Conservation (phyloP, 2,113 vertebrate species). For the Burhinus bistriatus region DNA sequence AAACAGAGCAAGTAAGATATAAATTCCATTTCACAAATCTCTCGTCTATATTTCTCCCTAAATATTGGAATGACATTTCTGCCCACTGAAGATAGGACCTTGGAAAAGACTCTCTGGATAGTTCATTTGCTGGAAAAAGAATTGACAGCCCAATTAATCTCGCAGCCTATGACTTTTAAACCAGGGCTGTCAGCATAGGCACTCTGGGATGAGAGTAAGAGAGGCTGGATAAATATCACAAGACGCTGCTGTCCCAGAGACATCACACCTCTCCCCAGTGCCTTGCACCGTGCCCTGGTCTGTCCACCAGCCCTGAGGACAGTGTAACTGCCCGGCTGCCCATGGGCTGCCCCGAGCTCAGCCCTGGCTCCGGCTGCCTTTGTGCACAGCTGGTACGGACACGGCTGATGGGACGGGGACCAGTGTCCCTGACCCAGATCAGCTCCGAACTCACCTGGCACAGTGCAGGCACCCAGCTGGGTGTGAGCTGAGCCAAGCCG, state of each 20-base stretch:
- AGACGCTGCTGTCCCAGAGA: neutral
- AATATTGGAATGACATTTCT: neutral
- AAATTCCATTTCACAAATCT: neutral
- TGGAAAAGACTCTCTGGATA: neutral
- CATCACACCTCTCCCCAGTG: neutral
- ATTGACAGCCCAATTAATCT: conserved; percentile 24
- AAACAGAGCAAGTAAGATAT: neutral
- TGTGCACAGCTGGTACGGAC: too few relatives aligned
- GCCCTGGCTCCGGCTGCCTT: too few relatives aligned
- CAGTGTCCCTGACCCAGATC: too few relatives aligned
- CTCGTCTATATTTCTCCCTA: neutral
- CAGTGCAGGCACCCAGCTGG: too few relatives aligned
- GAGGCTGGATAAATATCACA: neutral
- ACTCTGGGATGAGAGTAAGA: neutral
- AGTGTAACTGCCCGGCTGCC: neutral
- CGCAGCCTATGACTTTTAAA: neutral
- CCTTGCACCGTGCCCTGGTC: neutral
- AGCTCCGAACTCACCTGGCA: too few relatives aligned
- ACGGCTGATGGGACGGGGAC: too few relatives aligned
- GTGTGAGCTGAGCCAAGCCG: too few relatives aligned
- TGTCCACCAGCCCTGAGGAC: neutral
- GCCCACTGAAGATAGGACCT: neutral
- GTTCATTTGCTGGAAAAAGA: conserved; percentile 21
- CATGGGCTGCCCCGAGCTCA: neutral
- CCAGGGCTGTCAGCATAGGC: neutral